A percentile compares a stretch with the other conserved stretches of the same genome.
Evolutionary conservation across 2,888 invertebrate species (phyloP).

Genomic region (Ryuthela nishihirai): DNA sequence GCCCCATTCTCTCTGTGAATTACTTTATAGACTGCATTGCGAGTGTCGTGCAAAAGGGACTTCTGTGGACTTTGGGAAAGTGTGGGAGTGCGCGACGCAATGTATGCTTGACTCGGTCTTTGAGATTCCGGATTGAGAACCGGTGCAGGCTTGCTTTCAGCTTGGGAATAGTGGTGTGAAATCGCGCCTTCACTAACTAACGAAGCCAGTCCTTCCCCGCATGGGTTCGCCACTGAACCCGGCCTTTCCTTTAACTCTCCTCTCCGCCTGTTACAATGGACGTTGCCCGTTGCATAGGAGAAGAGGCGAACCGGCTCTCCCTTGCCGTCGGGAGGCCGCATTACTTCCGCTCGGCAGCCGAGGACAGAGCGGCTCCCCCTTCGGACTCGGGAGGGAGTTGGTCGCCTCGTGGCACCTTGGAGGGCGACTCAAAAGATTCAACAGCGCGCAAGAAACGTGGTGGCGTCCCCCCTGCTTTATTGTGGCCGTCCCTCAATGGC

Average conservation of each 20-base stretch:
- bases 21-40: too few relatives aligned
- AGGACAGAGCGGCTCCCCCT: constrained; percentile 9
- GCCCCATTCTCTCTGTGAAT: too few relatives aligned
- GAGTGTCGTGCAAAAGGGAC: too few relatives aligned
- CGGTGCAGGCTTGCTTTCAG: constrained; percentile 22
- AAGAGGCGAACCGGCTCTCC: constrained; percentile 13
- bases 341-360: background rate
- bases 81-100: constrained; percentile 22
- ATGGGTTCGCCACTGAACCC: too few relatives aligned
- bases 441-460: constrained; percentile 22
- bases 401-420: constrained; percentile 14
- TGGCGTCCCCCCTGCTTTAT: background rate
- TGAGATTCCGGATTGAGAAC: constrained; percentile 27
- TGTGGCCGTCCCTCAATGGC: constrained; percentile 18
- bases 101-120: constrained; percentile 22
- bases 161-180: constrained; percentile 28
- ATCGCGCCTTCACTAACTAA: too few relatives aligned
- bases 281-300: constrained; percentile 2
- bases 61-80: too few relatives aligned
- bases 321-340: constrained; percentile 10
- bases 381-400: constrained; percentile 1
- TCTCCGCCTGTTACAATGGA: background rate
- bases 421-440: constrained; percentile 27
- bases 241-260: too few relatives aligned
- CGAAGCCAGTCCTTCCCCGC: too few relatives aligned